A percentile compares a stretch with the other conserved stretches of the same genome.
These are phyloP conservation scores for Lepus timidus DNA, from an alignment of 2,113 vertebrate genomes.

Conservation along the genomic window DNA sequence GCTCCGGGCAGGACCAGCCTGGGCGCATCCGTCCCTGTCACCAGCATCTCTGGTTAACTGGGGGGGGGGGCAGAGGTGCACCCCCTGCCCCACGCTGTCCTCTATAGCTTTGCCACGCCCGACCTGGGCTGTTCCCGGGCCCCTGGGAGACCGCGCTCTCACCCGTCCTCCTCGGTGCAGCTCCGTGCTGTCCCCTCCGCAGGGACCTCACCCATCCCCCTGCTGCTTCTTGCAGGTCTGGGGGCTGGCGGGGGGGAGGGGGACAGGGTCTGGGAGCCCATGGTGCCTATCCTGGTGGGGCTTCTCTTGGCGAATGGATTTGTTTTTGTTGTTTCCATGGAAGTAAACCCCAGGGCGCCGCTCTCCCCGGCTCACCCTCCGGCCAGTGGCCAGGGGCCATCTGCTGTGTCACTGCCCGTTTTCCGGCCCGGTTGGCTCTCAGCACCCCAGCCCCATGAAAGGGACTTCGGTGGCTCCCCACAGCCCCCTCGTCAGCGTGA, in stretches of 20 bases:
- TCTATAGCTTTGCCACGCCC: neutral
- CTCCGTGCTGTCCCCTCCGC: rapidly evolving
- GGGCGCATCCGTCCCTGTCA: neutral
- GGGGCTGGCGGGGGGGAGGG: too few relatives aligned
- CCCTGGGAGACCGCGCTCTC: rapidly evolving
- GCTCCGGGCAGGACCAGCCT: neutral
- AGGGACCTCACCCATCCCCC: rapidly evolving
- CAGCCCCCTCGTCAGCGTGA: rapidly evolving
- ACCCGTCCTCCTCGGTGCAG: neutral
- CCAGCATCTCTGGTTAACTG: neutral
- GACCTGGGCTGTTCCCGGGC: rapidly evolving
- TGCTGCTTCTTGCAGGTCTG: neutral
- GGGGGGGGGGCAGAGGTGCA: neutral
- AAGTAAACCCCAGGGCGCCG: neutral
- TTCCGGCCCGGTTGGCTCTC: too few relatives aligned
- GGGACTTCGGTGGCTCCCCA: neutral
- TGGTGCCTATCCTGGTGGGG: rapidly evolving
- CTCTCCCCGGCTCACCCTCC: neutral
- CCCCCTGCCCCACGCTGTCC: rapidly evolving
- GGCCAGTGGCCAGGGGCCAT: too few relatives aligned
- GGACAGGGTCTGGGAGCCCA: rapidly evolving
- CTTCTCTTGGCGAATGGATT: neutral
- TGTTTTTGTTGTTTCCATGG: neutral
- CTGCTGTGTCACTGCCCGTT: neutral
- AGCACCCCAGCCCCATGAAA: neutral